phyloP scores from a whole-genome alignment of 23 tunicate species.

The Oikopleura albicans region DNA sequence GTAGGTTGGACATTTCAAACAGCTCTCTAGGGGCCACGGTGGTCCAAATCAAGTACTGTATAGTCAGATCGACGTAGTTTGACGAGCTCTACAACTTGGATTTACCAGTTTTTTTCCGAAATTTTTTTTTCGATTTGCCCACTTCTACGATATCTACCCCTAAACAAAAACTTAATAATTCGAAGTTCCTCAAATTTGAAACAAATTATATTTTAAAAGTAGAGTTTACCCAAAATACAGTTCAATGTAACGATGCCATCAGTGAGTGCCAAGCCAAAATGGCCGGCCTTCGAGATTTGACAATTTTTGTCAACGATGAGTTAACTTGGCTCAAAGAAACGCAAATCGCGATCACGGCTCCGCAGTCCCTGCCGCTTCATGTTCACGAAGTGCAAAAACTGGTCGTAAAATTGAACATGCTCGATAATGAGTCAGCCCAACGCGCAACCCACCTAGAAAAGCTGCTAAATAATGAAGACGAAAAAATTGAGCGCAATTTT shows the following conservation, averaged over 20 bases:
- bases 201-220: too few relatives aligned
- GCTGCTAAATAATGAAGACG: not conserved
- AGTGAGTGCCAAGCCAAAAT: not conserved
- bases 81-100: too few relatives aligned
- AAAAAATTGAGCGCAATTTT: not conserved
- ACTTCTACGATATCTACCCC: too few relatives aligned
- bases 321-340: not conserved
- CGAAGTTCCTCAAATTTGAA: too few relatives aligned
- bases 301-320: not conserved
- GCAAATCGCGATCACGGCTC: constrained; percentile 6
- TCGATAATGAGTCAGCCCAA: not conserved
- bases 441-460: not conserved
- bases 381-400: constrained; percentile 7
- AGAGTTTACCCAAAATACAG: too few relatives aligned
- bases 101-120: too few relatives aligned
- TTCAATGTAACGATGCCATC: not conserved
- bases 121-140: too few relatives aligned
- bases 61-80: too few relatives aligned
- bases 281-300: not conserved
- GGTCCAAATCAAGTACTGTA: too few relatives aligned
- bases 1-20: too few relatives aligned
- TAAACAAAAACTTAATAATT: too few relatives aligned
- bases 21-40: too few relatives aligned
- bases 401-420: not conserved
- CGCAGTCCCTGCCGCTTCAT: not conserved